These are phyloP conservation scores for Orientallactaga bullata DNA, from an alignment of 2,113 vertebrate genomes.

Conservation along the genomic window DNA sequence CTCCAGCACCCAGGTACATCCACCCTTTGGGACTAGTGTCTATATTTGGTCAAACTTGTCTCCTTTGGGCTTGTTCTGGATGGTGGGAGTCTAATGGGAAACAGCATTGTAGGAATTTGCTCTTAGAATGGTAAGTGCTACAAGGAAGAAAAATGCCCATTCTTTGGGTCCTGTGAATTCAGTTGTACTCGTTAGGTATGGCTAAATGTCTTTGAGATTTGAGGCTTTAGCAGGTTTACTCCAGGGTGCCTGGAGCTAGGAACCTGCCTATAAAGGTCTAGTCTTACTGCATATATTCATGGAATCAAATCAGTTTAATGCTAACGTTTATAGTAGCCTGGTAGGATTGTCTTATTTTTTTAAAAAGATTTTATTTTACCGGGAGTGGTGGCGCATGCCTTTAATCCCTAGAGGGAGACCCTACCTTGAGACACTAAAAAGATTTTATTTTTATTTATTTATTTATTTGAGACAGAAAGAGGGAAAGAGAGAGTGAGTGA, in stretches of 20 bases:
- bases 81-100: background rate
- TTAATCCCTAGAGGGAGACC: no score
- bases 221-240: background rate
- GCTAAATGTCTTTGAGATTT: background rate
- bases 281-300: background rate
- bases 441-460: no score
- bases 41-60: background rate
- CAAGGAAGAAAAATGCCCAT: background rate
- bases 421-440: no score
- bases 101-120: background rate
- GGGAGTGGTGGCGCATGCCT: no score
- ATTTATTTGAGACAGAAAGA: no score
- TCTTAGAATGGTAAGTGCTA: background rate
- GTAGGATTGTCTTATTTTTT: background rate
- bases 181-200: background rate
- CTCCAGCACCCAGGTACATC: conserved; percentile 94
- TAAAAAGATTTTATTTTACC: no score
- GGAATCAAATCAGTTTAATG: background rate
- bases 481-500: no score
- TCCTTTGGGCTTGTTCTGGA: background rate
- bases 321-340: background rate
- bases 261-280: background rate
- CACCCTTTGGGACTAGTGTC: background rate
- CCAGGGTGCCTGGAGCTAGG: background rate
- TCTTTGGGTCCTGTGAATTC: background rate